phyloP scores from a whole-genome alignment of 2,888 invertebrate genomes.

The Hirtodrosophila cameraria region DNA sequence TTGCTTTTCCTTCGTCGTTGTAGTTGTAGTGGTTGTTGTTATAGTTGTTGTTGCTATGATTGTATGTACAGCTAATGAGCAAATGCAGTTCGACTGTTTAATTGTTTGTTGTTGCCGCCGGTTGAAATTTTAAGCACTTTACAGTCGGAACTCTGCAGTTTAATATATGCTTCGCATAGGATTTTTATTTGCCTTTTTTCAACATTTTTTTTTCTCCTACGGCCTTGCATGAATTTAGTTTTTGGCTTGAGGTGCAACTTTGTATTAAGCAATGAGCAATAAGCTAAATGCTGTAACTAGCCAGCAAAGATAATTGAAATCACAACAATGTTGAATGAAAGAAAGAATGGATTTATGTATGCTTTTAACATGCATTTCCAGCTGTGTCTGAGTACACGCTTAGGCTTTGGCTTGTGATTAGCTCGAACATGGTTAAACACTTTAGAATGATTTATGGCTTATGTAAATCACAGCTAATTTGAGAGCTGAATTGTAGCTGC shows the following conservation, averaged over 20 bases:
- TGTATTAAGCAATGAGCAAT: conserved; percentile 32
- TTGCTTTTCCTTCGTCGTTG: conserved; percentile 11
- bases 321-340: conserved; percentile 6
- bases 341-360: conserved; percentile 10
- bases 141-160: too few relatives aligned
- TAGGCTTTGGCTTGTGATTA: conserved; percentile 15
- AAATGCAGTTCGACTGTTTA: conserved; percentile 60
- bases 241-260: conserved; percentile 35
- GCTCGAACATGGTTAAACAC: conserved; percentile 8
- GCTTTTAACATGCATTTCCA: conserved; percentile 39
- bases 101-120: conserved; percentile 20
- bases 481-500: neutral
- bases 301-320: conserved; percentile 4
- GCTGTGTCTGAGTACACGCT: conserved; percentile 33
- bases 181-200: conserved; percentile 4
- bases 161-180: conserved; percentile 2
- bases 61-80: conserved; percentile 64
- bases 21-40: too few relatives aligned
- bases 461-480: neutral
- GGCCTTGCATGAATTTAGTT: conserved; percentile 12
- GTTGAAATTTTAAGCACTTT: conserved; percentile 23
- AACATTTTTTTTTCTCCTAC: too few relatives aligned
- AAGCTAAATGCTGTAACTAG: conserved; percentile 14
- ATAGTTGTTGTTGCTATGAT: too few relatives aligned
- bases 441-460: neutral